These are phyloP conservation scores for Spheniscus humboldti DNA, from an alignment of 2,797 vertebrate genomes.

Conservation along the genomic window DNA sequence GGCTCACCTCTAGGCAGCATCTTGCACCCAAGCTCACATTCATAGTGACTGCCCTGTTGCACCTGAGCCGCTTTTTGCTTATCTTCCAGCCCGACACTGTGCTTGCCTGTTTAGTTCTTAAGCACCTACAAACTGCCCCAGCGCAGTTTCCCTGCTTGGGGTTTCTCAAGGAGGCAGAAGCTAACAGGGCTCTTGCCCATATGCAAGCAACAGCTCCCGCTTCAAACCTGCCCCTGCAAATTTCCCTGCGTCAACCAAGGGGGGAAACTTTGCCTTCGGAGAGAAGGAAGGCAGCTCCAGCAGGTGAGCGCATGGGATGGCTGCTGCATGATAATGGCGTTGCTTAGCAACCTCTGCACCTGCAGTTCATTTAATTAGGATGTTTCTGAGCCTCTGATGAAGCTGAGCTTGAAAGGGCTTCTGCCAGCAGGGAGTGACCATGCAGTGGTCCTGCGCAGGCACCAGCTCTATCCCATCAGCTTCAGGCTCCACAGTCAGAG, in stretches of 20 bases:
- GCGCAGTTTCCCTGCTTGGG: too few species aligned
- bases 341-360: slow-evolving; percentile 59
- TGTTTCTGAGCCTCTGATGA: background rate
- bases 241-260: background rate
- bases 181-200: background rate
- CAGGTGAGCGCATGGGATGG: background rate
- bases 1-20: background rate
- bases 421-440: background rate
- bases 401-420: background rate
- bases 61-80: background rate
- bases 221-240: background rate
- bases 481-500: background rate
- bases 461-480: background rate
- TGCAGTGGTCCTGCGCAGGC: background rate
- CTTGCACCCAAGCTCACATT: background rate
- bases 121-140: background rate
- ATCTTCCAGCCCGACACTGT: rapidly evolving
- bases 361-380: background rate
- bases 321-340: background rate
- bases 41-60: background rate
- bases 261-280: background rate
- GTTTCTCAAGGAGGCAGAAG: background rate
- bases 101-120: background rate
- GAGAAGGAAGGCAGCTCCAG: background rate
- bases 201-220: background rate